phyloP scores from a whole-genome alignment of 2,113 vertebrate species.

The Porphyrio hochstetteri region DNA sequence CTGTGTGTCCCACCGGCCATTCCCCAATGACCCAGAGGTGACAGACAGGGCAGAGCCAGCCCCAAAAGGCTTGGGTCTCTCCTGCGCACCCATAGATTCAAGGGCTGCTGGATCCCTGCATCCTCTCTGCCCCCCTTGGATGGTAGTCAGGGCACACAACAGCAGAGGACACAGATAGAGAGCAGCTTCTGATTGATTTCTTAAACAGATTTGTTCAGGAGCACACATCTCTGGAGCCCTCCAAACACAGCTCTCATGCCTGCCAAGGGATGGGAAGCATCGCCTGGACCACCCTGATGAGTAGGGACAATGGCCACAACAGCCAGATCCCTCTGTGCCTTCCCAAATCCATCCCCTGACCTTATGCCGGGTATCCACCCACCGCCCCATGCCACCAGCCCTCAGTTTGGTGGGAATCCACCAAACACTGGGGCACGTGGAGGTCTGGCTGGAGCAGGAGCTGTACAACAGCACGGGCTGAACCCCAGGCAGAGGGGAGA shows the following conservation, averaged over 20 bases:
- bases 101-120: not conserved
- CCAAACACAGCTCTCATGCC: not conserved
- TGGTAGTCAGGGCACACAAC: not conserved
- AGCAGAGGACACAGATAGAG: accelerated
- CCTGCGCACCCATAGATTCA: not conserved
- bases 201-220: not conserved
- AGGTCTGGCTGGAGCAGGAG: not conserved
- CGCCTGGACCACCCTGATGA: accelerated
- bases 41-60: not conserved
- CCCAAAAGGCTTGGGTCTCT: not conserved
- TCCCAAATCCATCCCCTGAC: not conserved
- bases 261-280: not conserved
- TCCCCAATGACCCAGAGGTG: not conserved
- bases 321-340: not conserved
- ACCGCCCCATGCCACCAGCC: accelerated
- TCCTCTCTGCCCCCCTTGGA: not conserved
- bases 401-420: accelerated
- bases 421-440: accelerated
- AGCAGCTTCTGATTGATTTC: not conserved
- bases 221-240: not conserved
- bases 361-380: accelerated
- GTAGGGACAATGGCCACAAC: not conserved
- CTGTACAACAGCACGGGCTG: not conserved
- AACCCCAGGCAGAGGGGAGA: not conserved
- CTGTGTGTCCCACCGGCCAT: not conserved